Evolutionary conservation across 2,113 vertebrate genomes (phyloP).

Genomic region (Leucopsar rothschildi): DNA sequence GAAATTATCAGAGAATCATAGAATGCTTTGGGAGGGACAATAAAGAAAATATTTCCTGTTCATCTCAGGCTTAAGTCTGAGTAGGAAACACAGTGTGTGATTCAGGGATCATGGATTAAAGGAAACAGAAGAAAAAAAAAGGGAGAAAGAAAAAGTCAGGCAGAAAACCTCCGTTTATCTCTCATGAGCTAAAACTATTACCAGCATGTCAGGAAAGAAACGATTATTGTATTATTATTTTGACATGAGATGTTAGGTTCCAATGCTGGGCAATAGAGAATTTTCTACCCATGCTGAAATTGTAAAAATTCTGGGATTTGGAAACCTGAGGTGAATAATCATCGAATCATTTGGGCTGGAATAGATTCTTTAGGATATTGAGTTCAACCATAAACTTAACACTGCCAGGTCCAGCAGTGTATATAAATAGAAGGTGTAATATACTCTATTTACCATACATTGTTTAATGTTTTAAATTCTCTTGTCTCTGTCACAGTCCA

Average conservation of each 20-base stretch:
- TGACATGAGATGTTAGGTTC: background rate
- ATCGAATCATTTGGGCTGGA: background rate
- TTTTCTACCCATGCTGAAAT: background rate
- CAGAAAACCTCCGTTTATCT: background rate
- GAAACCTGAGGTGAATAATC: background rate
- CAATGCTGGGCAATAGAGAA: background rate
- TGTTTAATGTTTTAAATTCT: background rate
- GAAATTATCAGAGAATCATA: background rate
- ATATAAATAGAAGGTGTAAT: background rate
- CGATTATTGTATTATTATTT: background rate
- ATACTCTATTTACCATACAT: fast-evolving
- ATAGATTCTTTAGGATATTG: background rate
- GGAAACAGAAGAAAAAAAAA: background rate
- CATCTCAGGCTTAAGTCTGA: background rate
- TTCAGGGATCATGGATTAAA: background rate
- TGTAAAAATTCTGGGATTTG: background rate
- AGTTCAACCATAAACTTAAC: background rate
- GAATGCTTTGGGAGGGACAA: background rate
- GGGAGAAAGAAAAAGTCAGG: background rate
- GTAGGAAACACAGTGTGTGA: background rate
- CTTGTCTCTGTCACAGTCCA: background rate
- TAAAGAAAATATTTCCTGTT: background rate
- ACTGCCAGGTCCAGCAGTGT: background rate
- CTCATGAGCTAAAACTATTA: background rate
- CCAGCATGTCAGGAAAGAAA: background rate